A percentile compares a stretch with the other conserved stretches of the same genome.
These are phyloP conservation scores for Ethmia dodecea DNA, from an alignment of 2,888 invertebrate genomes.

Conservation along the genomic window DNA sequence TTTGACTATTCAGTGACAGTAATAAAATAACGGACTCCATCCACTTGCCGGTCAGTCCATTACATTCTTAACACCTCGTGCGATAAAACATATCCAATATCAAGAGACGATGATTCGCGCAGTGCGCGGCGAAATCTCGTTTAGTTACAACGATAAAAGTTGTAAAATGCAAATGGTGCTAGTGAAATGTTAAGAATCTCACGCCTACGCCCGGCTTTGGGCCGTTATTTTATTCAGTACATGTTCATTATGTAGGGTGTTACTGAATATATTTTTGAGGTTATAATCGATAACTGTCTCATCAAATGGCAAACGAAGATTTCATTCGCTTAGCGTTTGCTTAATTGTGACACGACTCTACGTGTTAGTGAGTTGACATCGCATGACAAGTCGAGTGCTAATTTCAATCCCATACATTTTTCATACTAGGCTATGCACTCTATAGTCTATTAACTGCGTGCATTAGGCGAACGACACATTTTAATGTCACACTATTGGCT, in stretches of 20 bases:
- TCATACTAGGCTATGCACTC: no score
- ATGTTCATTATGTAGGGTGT: constrained; percentile 13
- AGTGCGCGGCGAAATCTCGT: constrained; percentile 53
- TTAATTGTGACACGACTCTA: no score
- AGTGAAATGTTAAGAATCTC: constrained; percentile 69
- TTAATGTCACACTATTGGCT: no score
- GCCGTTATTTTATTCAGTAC: constrained; percentile 56
- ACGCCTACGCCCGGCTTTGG: constrained; percentile 48
- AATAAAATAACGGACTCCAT: constrained; percentile 1
- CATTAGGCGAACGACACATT: no score
- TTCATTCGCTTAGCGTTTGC: no score
- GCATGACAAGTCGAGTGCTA: no score
- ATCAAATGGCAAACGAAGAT: no score
- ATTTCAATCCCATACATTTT: no score
- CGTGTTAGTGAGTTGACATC: no score
- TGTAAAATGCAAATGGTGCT: constrained; percentile 72
- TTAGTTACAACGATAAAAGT: constrained; percentile 67
- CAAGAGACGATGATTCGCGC: constrained; percentile 39
- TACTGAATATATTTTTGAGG: constrained; percentile 11
- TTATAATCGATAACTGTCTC: constrained; percentile 14
- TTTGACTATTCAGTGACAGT: no score
- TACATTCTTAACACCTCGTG: constrained; percentile 33
- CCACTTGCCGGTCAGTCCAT: neutral
- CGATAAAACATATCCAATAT: constrained; percentile 49
- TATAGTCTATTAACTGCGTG: no score